Evolutionary conservation across 2,113 vertebrate species (phyloP), one percentile per base, ranked within the genome.

Genomic region (Heliornis fulica): DNA sequence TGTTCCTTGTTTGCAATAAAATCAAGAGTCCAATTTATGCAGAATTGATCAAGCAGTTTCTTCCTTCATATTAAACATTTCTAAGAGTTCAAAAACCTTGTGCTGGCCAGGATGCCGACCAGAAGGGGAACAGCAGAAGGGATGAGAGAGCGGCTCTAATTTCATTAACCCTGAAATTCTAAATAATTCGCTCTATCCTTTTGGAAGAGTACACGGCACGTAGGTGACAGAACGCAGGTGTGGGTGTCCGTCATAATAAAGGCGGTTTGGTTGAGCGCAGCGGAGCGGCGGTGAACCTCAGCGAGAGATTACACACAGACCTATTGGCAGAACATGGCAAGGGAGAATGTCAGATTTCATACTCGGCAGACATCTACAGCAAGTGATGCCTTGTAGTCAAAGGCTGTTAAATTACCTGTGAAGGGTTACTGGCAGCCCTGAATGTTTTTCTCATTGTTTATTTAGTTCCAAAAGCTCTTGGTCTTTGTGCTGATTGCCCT

Each of bases 401-500:
- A 97, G 92, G 91, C 97, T 97, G 97, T 95, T 97, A 97, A 98
- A 97, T 97, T 97, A 97, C 97, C 97, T 97, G 97, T 96, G 97
- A 98, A 98, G 97, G 97, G 97, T 96, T 98, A 95, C 97, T 97
- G 98, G 97, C 97, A 97, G 97, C 91, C 96, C 93, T 69, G 96
- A 94, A 97, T 96, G 96, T 96, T 98, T 97, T 96, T 90, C 97
- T 97, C 97, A 93, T 96, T 97, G 97, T 98, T 98, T 98, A 97
- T 97, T 98, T 98, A 97, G 98, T 97, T 98, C 97, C 94, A 84
- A 97, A 97, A 97, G 96, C 94, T 94, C 97, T 97, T 97, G 97
- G 97, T 97, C 97, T 98, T 97, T 97, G 96, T 97, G 97, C 87
- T 94, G 96, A 98, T 93, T 96, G 97, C 96, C 97, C 94, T 97